Percentiles rank a stretch among this genome's conserved stretches.
Conservation (phyloP, 2,888 invertebrate genomes). For the Latheticus oryzae region DNA sequence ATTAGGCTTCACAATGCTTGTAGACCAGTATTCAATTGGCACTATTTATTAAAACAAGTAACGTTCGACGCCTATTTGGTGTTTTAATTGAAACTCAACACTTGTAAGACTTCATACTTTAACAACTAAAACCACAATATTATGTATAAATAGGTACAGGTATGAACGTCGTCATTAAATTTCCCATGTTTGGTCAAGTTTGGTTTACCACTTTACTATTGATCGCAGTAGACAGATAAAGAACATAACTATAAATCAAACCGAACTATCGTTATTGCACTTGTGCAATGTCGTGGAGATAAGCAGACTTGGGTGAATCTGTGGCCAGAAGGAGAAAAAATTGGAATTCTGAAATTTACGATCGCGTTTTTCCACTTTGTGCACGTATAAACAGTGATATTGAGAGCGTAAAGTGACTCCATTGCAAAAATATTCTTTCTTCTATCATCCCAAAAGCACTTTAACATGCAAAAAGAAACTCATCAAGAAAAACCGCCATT, state of each 20-base stretch:
- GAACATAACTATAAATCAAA: conserved; percentile 22
- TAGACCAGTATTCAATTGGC: conserved; percentile 6
- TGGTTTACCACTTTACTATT: too few relatives aligned
- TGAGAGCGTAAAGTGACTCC: too few relatives aligned
- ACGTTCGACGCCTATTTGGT: background rate
- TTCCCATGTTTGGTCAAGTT: too few relatives aligned
- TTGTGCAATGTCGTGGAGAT: conserved; percentile 18
- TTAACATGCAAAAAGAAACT: too few relatives aligned
- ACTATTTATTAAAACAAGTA: conserved; percentile 11
- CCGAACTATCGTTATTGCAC: conserved; percentile 20
- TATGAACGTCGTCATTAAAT: too few relatives aligned
- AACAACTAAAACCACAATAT: conserved; percentile 1
- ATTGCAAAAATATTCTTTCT: too few relatives aligned
- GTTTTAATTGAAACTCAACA: conserved; percentile 5
- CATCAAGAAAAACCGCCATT: too few relatives aligned
- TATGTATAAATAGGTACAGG: background rate
- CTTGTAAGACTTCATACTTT: conserved; percentile 1
- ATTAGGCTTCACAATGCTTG: conserved; percentile 20
- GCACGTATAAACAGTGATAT: conserved; percentile 17
- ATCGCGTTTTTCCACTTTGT: conserved; percentile 10
- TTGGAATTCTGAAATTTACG: conserved; percentile 20
- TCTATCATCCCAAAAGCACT: too few relatives aligned
- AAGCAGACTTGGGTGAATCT: conserved; percentile 20
- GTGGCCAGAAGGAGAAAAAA: conserved; percentile 19
- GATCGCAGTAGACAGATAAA: conserved; percentile 25